Evolutionary conservation across 2,888 invertebrate species (phyloP), one percentile per base, ranked within the genome.

Genomic region (Oscheius onirici): DNA sequence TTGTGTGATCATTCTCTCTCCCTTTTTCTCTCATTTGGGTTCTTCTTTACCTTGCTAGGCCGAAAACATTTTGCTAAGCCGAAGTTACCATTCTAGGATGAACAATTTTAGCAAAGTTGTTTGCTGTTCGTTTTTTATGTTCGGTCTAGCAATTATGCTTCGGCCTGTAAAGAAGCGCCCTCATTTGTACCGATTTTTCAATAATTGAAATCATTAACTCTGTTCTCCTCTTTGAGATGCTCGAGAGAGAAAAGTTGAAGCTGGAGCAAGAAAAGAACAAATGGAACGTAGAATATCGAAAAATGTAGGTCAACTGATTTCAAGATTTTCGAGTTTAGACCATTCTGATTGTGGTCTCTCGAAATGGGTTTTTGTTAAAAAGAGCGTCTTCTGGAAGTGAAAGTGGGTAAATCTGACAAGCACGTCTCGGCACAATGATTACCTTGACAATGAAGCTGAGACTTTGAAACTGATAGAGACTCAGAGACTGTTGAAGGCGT

Each of bases 381-480:
- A 15, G 26, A 55, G 24, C 0, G 28, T 55, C 6, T 26, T 55
- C 55, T 55, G 55, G 11, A 55, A 55, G 26, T 6, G 43, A 49
- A 20, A 3, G 22, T 2, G 20, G 3, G 15, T 13, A 11, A 55
- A 28, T 46, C 49, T 63, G 24, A 3, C 34, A 34, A 34, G 8
- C 34, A 34, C 34, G 34, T 34, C 34, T 34, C 34, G 3, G 3
- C 34, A 34, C 34, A 8, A 34, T 34, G 8, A 34, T 83, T 86
- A 95, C 95, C 92, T 94, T 95, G 77, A 95, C 92, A 87, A 97
- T 94, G 88, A 95, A 95, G 87, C 95, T 94, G 85, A 99, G 92
- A 89, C 97, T 97, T 84, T 95, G 95, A 88, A 97, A 95, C 90
- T 99, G 99, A 89, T 96, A 96, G 78, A 94, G 93, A 89, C 97